Base-by-base conservation (phyloP, 2,113 vertebrate species). In the Hipposideros armiger region DNA sequence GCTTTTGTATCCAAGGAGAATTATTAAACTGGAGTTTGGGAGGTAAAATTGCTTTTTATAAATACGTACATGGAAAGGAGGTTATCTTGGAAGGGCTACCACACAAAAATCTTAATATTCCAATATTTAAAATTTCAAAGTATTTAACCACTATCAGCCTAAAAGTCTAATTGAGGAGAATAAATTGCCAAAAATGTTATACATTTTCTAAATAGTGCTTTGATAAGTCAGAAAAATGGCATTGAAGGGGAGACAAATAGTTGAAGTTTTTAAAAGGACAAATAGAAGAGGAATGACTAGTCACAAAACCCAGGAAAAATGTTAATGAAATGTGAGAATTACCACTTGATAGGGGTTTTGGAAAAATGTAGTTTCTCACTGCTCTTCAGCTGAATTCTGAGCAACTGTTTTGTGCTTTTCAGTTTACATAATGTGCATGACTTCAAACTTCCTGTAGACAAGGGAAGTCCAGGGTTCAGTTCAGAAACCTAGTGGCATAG, bases 131-230 rank as follows among this genome's bases (percentile, higher is more conserved):
- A 28, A 64, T 94, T 92, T 91, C 47, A 85, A 73, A 85, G 47
- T 13, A 50, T 73, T 83, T 32, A 30, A 69, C 32, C 36, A 62
- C 16, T 82, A 30, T 85, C 81, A 95, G 40, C 22, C 47, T 81
- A 95, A 70, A 22, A 54, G 7, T 78, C 20, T 74, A 90, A 94
- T 69, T 88, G 58, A 72, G 69, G 67, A 87, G n/a, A 95, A 83
- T 60, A 42, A 82, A 58, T 77, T 74, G 47, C 69, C 15, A 13
- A 78, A 90, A 92, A 60, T 67, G 30, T 47, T 69, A 28, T 20
- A 17, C 11, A 10, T 88, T 91, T 96, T 91, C 22, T 89, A 93
- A 72, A 45, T 45, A 78, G 42, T 82, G 32, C 76, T 88, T 90
- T 88, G 73, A 3, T 87, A 77, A 94, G 32, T 80, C 36, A 91